A percentile compares a stretch with the other conserved stretches of the same genome.
Conservation (phyloP, 2,797 vertebrate genomes). For the Trichosurus vulpecula region DNA sequence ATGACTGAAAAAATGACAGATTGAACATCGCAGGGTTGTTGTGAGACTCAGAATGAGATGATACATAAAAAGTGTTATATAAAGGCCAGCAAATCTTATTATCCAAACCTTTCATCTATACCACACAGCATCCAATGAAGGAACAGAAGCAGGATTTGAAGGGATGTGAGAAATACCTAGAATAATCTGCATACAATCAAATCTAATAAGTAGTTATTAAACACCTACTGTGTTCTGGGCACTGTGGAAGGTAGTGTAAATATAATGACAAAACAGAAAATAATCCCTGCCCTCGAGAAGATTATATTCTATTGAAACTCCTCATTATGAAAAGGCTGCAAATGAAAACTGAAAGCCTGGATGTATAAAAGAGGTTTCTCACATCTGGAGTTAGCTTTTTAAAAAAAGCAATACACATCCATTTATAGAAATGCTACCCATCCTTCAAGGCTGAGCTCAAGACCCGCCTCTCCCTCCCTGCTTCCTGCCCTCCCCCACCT, state of each 20-base stretch:
- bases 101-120: not conserved
- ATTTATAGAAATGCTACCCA: not conserved
- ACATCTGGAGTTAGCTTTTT: too few species aligned
- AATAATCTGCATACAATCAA: not conserved
- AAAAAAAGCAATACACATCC: too few species aligned
- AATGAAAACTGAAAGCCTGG: not conserved
- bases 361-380: too few species aligned
- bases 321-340: not conserved
- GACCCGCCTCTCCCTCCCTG: not conserved
- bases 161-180: not conserved
- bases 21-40: too few species aligned
- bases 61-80: too few species aligned
- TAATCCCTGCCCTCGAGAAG: not conserved
- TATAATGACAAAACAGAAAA: not conserved
- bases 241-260: not conserved
- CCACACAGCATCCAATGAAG: not conserved
- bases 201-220: slow-evolving; percentile 1
- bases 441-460: not conserved
- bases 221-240: not conserved
- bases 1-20: too few species aligned
- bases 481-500: not conserved
- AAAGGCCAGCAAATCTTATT: too few species aligned
- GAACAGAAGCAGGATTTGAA: not conserved
- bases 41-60: too few species aligned
- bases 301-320: not conserved